Evolutionary conservation across 2,113 vertebrate species (phyloP).

Genomic region (Hyperoodon ampullatus): DNA sequence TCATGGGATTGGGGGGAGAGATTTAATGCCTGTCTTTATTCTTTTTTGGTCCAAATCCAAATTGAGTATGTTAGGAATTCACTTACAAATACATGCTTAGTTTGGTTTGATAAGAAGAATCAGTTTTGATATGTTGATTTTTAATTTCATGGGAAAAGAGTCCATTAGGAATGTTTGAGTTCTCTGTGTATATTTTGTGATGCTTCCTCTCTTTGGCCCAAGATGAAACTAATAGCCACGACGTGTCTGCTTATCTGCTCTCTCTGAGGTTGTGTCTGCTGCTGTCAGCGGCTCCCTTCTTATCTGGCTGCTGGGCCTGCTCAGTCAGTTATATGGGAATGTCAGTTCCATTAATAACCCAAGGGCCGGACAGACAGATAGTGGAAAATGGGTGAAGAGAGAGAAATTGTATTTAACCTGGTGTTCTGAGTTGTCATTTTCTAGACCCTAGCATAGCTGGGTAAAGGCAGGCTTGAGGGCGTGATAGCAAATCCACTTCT

Average conservation of each 20-base stretch:
- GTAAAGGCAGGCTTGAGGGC: constrained; percentile 61
- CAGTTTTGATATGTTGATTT: constrained; percentile 8
- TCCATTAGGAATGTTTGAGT: constrained; percentile 34
- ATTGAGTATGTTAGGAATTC: constrained; percentile 12
- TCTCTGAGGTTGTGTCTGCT: constrained; percentile 80
- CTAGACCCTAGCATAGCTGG: constrained; percentile 38
- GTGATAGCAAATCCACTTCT: constrained; percentile 75
- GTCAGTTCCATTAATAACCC: constrained; percentile 89
- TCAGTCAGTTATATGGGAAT: constrained; percentile 85
- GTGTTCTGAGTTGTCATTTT: constrained; percentile 84
- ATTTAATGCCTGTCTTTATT: neutral
- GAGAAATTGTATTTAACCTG: constrained; percentile 86
- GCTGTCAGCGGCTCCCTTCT: constrained; percentile 85
- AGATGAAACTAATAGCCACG: constrained; percentile 82
- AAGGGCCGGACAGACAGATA: constrained; percentile 79
- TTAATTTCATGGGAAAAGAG: constrained; percentile 44
- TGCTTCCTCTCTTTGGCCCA: constrained; percentile 65
- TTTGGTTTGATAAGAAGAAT: neutral
- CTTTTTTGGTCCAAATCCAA: constrained; percentile 20
- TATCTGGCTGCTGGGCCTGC: constrained; percentile 84
- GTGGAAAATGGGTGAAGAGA: constrained; percentile 80
- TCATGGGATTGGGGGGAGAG: neutral
- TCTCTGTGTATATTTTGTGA: constrained; percentile 64
- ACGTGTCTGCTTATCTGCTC: constrained; percentile 81
- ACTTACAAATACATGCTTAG: constrained; percentile 41